A percentile compares a stretch with the other conserved stretches of the same genome.
These are phyloP conservation scores for Brachionus plicatilis DNA, from an alignment of 1,140 invertebrate genomes.

Conservation along the genomic window DNA sequence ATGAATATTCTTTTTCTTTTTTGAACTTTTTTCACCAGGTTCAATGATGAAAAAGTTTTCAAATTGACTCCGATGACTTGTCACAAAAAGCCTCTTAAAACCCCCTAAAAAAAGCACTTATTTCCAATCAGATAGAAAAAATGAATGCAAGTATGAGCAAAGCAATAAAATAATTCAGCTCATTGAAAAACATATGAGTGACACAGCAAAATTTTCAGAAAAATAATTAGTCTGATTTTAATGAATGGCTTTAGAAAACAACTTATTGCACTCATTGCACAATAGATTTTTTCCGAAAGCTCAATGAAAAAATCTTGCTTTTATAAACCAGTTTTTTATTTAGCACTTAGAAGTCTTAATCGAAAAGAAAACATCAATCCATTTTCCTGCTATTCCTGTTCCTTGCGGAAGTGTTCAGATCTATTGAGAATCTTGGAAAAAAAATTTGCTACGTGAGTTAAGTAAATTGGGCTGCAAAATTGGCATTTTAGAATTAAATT, in stretches of 20 bases:
- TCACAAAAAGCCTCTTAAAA: neutral
- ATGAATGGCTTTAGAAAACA: neutral
- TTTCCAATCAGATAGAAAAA: neutral
- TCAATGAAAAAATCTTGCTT: neutral
- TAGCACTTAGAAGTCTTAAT: neutral
- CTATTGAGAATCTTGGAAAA: too few species aligned
- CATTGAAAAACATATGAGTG: neutral
- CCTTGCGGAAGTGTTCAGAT: neutral
- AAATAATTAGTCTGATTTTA: neutral
- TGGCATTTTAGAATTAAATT: neutral
- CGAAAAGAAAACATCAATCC: neutral
- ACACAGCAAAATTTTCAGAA: neutral
- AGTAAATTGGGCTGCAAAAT: neutral
- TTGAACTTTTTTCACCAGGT: too few species aligned
- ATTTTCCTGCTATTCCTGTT: neutral
- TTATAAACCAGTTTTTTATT: neutral
- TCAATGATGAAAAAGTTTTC: too few species aligned
- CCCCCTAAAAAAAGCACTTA: too few species aligned
- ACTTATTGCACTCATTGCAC: neutral
- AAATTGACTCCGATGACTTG: too few species aligned
- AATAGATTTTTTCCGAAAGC: neutral
- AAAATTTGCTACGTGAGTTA: neutral
- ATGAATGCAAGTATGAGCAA: neutral
- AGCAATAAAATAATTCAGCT: neutral
- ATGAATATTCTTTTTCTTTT: too few species aligned